Evolutionary conservation across 2,888 invertebrate genomes (phyloP), one percentile per base, ranked within the genome.

Genomic region (Agrochola circellaris): DNA sequence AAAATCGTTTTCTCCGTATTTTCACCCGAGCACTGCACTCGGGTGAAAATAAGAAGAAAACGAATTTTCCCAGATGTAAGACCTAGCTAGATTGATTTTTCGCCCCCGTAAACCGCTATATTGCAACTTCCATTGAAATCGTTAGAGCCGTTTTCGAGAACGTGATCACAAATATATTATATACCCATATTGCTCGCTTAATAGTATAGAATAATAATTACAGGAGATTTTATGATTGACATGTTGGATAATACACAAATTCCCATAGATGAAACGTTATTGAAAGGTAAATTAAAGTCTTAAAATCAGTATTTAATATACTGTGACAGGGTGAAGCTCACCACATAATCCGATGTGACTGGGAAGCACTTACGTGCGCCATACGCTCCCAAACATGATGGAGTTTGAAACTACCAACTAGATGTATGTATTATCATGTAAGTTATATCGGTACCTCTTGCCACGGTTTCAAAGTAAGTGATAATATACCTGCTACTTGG

Each of bases 381-480:
- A 78, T 68, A 51, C 30, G 58, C 68, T 78, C 58, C 7, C 42
- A 38, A 54, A 79, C 83, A 51, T 58, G 56, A 42, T 58, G n/a
- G 20, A 78, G 83, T 78, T 82, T 45, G 51, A 65, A 78, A 83
- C 83, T 77, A 78, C 60, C 34, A 82, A 34, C 20, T 64, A 51
- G 26, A 2, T 45, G n/a, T 48, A n/a, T 23, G 11, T 60, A 48
- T 51, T 58, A 66, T 64, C 75, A 13, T 56, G 56, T 58, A 65
- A 75, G 48, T 58, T 58, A 64, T 23, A 65, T 82, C 30, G 38
- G 38, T 82, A 75, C 11, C 56, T 56, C 42, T 64, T 75, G 13
- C 30, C 38, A 13, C 48, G 8, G 8, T 58, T 58, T 17, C 34
- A n/a, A 78, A 78, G n/a, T 78, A 65, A 51, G 26, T 75, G 26